phyloP scores from a whole-genome alignment of 1,140 invertebrate genomes.

The Plutomurus gul region DNA sequence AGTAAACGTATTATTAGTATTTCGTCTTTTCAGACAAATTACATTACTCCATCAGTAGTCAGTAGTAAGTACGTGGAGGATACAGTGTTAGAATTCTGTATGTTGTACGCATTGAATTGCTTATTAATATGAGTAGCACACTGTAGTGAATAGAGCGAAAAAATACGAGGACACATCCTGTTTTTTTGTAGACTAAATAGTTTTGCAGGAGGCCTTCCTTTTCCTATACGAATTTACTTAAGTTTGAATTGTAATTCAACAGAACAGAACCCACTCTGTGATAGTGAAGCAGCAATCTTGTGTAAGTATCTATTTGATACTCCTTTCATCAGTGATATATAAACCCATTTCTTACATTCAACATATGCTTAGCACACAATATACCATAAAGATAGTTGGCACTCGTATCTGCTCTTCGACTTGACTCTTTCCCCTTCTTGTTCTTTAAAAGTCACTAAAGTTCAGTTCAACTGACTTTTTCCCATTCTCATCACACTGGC shows the following conservation, averaged over 20 bases:
- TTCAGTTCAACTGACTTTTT: constrained; percentile 2
- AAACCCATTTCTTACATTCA: constrained; percentile 7
- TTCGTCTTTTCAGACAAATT: no score
- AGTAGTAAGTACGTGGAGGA: no score
- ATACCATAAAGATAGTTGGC: constrained; percentile 16
- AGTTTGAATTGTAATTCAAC: neutral
- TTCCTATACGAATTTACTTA: neutral
- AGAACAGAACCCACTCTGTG: neutral
- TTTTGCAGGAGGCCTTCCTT: constrained; percentile 20
- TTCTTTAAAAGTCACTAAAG: neutral
- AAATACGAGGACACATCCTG: constrained; percentile 19
- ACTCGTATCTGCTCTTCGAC: neutral
- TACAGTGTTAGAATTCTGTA: no score
- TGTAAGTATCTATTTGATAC: neutral
- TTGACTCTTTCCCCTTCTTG: neutral
- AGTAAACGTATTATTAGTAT: no score
- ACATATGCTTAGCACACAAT: neutral
- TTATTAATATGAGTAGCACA: no score
- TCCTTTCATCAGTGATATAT: neutral
- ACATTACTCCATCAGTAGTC: no score
- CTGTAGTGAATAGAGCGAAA: constrained; percentile 7
- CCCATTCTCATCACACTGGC: constrained; percentile 3
- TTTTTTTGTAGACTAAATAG: neutral
- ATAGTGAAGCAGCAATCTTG: neutral
- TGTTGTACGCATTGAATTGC: no score